Evolutionary conservation across 2,888 invertebrate species (phyloP), one percentile per base, ranked within the genome.

Genomic region (Kryphioiulus occultus): DNA sequence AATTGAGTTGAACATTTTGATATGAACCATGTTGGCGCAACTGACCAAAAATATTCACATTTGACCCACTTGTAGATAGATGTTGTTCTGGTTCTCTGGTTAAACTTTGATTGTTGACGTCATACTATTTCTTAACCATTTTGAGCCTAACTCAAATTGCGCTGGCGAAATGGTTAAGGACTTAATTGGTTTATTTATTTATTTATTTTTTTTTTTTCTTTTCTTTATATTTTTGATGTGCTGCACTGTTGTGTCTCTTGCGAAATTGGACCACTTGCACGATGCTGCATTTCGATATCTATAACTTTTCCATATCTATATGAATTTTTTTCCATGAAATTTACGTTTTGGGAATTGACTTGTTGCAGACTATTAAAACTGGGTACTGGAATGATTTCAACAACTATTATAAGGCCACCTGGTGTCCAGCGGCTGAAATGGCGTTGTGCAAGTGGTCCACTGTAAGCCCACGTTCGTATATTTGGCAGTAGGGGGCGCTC

Each of bases 341-440:
- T 78, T 78, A 78, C 26, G 12, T 85, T 39, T 85, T 85, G 39
- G 85, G 85, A 35, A 35, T 85, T 85, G 85, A 85, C 44, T 85
- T 85, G 78, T 86, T 86, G 86, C 86, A 86, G 86, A 86, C 86
- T 42, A 59, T 86, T 47, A 86, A 86, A 86, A 86, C 86, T 86
- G 86, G 86, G 26, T 86, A 59, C 86, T 86, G 86, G 86, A 86
- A 86, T 59, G 86, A 59, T 59, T n/a, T 47, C 86, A 68, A 59
- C 59, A 59, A 86, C 39, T 68, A 59, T 86, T 53, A 68, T 86
- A 86, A 68, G 78, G 59, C 86, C 86, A 86, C 86, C 59, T 86
- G 86, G 86, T 59, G 47, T 86, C 78, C 86, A 86, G 59, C 86
- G 19, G 78, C 86, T 59, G 86, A 47, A 22, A 53, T 86, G 86